These are phyloP conservation scores for Gryllus longicercus DNA, from an alignment of 2,888 invertebrate genomes.

Conservation along the genomic window DNA sequence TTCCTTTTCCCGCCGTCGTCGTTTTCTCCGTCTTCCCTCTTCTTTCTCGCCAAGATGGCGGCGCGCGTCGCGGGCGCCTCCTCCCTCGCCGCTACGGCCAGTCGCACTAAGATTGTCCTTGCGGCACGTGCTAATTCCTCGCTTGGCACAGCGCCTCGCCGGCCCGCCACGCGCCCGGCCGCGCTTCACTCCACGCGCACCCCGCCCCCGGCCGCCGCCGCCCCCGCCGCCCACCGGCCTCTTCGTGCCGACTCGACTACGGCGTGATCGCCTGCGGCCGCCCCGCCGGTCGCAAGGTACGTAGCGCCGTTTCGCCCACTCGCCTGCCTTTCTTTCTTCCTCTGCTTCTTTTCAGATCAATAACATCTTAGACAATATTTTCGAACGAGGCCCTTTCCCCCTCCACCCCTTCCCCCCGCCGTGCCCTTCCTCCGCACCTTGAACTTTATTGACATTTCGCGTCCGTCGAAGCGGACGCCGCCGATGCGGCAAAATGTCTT, in stretches of 20 bases:
- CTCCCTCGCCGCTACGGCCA: neutral
- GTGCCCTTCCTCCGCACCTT: neutral
- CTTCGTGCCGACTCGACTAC: too few species aligned
- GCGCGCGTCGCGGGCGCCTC: neutral
- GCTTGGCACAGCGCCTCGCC: neutral
- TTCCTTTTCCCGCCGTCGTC: slow-evolving; percentile 5
- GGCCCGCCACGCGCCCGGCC: slow-evolving; percentile 3
- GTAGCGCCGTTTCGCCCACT: neutral
- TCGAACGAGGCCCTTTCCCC: neutral
- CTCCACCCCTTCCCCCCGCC: neutral
- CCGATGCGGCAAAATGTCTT: slow-evolving; percentile 1
- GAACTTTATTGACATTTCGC: slow-evolving; percentile 10
- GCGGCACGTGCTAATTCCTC: slow-evolving; percentile 8
- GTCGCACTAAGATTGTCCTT: slow-evolving; percentile 10
- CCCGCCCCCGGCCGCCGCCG: neutral
- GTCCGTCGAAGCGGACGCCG: neutral
- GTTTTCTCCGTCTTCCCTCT: neutral
- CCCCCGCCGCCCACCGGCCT: neutral
- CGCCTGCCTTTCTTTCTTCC: neutral
- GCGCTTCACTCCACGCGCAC: neutral
- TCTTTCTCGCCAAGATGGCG: slow-evolving; percentile 1
- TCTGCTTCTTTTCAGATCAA: slow-evolving; percentile 17
- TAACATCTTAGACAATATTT: slow-evolving; percentile 4
- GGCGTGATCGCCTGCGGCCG: neutral
- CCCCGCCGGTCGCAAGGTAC: neutral